Evolutionary conservation across 2,797 vertebrate genomes (phyloP), one percentile per base, ranked within the genome.

Genomic region (Poeciliopsis turneri): DNA sequence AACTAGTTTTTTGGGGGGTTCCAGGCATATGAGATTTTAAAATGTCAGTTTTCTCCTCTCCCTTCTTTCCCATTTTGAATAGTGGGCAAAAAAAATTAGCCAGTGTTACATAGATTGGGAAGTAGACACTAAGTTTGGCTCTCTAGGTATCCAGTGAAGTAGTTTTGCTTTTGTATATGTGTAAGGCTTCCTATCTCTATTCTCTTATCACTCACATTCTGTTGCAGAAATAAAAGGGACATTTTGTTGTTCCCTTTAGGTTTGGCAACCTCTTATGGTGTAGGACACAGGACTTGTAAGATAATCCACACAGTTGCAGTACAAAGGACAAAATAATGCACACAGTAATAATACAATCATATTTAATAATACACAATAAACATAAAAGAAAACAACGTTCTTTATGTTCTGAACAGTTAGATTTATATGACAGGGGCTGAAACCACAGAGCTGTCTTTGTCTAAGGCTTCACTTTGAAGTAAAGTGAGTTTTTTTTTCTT

Each of bases 381-480:
- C 23, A 69, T 30, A 75, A 66, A 49, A 59, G 47, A 68, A 43
- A 77, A 78, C 45, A 64, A 46, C 76, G 28, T 77, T 39, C n/a
- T 64, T 45, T 78, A 47, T 72, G 71, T 77, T 74, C 45, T 8
- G 6, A 66, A 72, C 61, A 2, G 69, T 12, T 5, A 51, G 18
- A 43, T 77, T 79, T 20, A 57, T n/a, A 75, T 30, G 1, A 53
- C 39, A 46, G 18, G 23, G 45, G 64, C 74, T 75, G 25, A 73
- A 72, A 64, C 77, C 47, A 51, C 77, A 84, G 71, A 72, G 53
- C 45, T 53, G 46, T 45, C 55, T 84, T 75, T 86, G 70, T 82
- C 82, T 75, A 45, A 49, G n/a, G 74, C 71, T 82, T 82, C 75
- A 45, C 75, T 87, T 78, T 30, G 5, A 81, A 51, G 5, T 36